Evolutionary conservation across 2,888 invertebrate species (phyloP).

Genomic region (Nebria salina): DNA sequence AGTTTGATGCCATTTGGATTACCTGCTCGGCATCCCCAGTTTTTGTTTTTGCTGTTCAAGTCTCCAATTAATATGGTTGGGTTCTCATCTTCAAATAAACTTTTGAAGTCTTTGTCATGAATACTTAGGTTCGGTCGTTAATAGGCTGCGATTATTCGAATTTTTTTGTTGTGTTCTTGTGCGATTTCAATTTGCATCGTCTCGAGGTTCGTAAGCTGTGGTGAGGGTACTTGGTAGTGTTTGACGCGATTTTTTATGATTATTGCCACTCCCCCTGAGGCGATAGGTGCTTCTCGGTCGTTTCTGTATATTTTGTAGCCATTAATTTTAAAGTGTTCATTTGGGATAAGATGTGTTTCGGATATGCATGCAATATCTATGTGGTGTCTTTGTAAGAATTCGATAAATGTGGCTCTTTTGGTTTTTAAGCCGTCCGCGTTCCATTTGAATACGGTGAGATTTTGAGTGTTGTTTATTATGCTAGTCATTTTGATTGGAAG

Average conservation of each 20-base stretch:
- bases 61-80: no score
- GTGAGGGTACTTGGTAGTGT: not conserved
- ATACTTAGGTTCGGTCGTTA: constrained; percentile 9
- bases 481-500: no score
- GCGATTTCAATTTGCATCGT: constrained; percentile 6
- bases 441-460: not conserved
- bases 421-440: not conserved
- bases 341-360: constrained; percentile 9
- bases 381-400: constrained; percentile 13
- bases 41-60: no score
- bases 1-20: no score
- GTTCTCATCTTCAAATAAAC: not conserved
- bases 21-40: no score
- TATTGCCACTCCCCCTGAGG: constrained; percentile 10
- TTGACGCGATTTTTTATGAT: not conserved
- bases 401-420: no score
- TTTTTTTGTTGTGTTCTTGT: constrained; percentile 5
- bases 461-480: no score
- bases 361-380: constrained; percentile 10
- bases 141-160: constrained; percentile 12
- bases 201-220: not conserved
- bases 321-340: constrained; percentile 12
- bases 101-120: not conserved
- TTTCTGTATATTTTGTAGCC: constrained; percentile 9
- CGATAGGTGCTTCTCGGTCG: constrained; percentile 6